Percentiles rank a stretch among this genome's conserved stretches.
phyloP scores from a whole-genome alignment of 2,888 invertebrate species.

The Drosophila mulleri region DNA sequence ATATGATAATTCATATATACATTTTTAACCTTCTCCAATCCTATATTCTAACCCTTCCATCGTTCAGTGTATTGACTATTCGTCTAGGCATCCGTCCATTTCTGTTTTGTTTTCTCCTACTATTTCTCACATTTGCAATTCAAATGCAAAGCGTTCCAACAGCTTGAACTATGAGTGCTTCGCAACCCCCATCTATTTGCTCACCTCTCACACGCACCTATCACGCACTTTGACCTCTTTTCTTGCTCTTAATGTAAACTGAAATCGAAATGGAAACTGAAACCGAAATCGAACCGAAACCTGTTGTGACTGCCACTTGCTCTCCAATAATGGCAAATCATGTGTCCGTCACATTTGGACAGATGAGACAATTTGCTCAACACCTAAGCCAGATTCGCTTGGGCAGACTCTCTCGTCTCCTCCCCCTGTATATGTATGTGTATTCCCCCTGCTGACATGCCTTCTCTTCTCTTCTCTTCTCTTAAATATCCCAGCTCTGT shows the following conservation, averaged over 20 bases:
- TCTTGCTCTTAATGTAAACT: neutral
- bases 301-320: slow-evolving; percentile 50
- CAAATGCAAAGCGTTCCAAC: slow-evolving; percentile 43
- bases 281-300: slow-evolving; percentile 10
- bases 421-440: neutral
- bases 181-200: neutral
- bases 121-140: slow-evolving; percentile 48
- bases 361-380: neutral
- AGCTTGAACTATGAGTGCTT: slow-evolving; percentile 11
- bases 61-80: neutral
- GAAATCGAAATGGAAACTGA: slow-evolving; percentile 5
- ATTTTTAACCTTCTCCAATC: too few species aligned
- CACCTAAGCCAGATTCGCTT: slow-evolving; percentile 32
- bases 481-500: slow-evolving; percentile 27
- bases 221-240: slow-evolving; percentile 1
- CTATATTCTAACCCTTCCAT: neutral
- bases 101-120: slow-evolving; percentile 7
- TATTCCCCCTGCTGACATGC: too few species aligned
- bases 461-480: neutral
- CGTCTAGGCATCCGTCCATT: neutral
- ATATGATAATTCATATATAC: too few species aligned
- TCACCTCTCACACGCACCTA: neutral
- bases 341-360: slow-evolving; percentile 25
- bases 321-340: slow-evolving; percentile 59
- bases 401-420: neutral